Conservation (phyloP, 2,797 vertebrate species). For the Pseudomugil gertrudae region DNA sequence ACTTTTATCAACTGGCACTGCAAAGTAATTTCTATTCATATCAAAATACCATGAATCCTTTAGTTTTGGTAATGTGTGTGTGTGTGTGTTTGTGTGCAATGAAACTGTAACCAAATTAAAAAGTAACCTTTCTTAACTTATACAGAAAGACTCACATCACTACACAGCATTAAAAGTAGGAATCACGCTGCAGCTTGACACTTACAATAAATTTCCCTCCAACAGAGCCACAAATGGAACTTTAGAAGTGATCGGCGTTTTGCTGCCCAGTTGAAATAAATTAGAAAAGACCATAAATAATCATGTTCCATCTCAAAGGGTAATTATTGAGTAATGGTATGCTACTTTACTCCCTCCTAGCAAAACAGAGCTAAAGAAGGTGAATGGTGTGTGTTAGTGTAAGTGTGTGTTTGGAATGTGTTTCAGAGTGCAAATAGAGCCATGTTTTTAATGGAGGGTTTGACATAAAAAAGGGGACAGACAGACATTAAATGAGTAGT, state of each 20-base stretch:
- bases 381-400: neutral
- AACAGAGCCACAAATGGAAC: slow-evolving; percentile 53
- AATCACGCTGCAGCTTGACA: slow-evolving; percentile 37
- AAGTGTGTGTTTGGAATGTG: slow-evolving; percentile 6
- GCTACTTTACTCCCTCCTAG: slow-evolving; percentile 58
- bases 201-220: slow-evolving; percentile 58
- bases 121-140: neutral
- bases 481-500: neutral
- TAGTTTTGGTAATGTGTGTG: neutral
- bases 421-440: slow-evolving; percentile 15
- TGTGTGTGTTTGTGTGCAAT: neutral
- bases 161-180: slow-evolving; percentile 33
- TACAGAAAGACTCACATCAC: slow-evolving; percentile 5
- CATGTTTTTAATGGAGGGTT: slow-evolving; percentile 22
- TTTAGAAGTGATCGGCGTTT: slow-evolving; percentile 64
- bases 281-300: slow-evolving; percentile 67
- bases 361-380: slow-evolving; percentile 24
- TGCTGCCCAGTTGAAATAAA: slow-evolving; percentile 64
- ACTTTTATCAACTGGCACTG: neutral
- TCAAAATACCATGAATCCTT: neutral
- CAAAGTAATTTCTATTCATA: neutral
- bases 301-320: slow-evolving; percentile 68
- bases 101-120: neutral
- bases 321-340: slow-evolving; percentile 77
- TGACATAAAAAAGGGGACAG: neutral